phyloP scores from a whole-genome alignment of 2,113 vertebrate genomes.

The Rhineura floridana region DNA sequence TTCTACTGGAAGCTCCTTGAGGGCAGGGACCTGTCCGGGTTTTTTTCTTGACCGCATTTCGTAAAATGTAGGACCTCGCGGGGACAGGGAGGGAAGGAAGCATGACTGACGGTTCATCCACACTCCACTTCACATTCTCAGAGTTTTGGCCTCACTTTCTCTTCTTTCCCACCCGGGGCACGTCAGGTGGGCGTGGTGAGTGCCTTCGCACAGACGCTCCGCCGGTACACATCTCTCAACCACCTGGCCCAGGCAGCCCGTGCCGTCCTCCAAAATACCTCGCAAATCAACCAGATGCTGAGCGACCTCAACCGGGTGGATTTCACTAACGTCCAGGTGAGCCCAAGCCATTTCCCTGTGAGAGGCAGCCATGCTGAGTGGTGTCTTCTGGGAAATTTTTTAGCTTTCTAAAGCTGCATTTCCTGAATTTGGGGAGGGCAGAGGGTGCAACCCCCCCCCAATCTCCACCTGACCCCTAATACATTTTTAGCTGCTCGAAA shows the following conservation, averaged over 20 bases:
- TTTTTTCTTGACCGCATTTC: no score
- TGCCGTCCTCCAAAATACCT: conserved; percentile 96
- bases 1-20: no score
- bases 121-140: no score
- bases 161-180: not conserved
- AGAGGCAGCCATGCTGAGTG: rapidly evolving
- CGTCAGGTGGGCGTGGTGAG: conserved; percentile 91
- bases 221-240: conserved; percentile 96
- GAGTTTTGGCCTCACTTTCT: no score
- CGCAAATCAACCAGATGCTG: conserved; percentile 99
- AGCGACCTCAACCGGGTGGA: conserved; percentile 98
- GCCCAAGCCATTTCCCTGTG: rapidly evolving
- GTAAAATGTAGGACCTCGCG: no score
- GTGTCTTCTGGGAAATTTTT: not conserved
- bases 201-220: conserved; percentile 93
- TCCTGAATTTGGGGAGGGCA: no score
- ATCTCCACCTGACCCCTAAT: no score
- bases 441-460: no score
- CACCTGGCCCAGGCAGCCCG: conserved; percentile 95
- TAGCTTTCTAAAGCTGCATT: not conserved
- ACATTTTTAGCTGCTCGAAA: no score
- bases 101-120: no score
- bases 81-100: no score
- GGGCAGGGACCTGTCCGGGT: no score
- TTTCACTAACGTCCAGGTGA: conserved; percentile 96